Evolutionary conservation across 2,888 invertebrate genomes (phyloP), one percentile per base, ranked within the genome.

Genomic region (Rapana venosa): DNA sequence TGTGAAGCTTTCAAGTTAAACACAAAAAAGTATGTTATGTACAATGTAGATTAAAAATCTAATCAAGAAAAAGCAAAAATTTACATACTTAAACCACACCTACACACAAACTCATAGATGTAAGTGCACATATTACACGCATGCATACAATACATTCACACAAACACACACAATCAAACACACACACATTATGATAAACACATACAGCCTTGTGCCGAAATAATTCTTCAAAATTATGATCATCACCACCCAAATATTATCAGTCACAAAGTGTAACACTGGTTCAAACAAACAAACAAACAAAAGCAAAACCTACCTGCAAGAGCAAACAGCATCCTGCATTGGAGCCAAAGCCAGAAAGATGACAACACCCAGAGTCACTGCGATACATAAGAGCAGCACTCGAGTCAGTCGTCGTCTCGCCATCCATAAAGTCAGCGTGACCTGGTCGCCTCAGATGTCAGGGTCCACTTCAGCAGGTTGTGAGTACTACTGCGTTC

Each of bases 361-460:
- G 74, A 90, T n/a, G n/a, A 74, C 74, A 35, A 74, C 61, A 30
- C 83, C 81, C 58, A 91, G n/a, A 4, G 90, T 89, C n/a, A 90
- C 77, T 58, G 84, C 70, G 35, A 91, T 88, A 66, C 88, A 90
- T 30, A 91, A 20, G 66, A 90, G 77, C 35, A 91, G 87, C 32
- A 88, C 61, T 58, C 85, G 84, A 20, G 81, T 83, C 81, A 88
- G 32, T 13, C 32, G 26, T 61, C 88, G 35, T 84, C 86, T 91
- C 88, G 90, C 91, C 91, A 90, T 91, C 89, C 91, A 91, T 90
- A 79, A 83, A 91, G 77, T 77, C 58, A 85, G 26, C 86, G 26
- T 30, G 86, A 86, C 56, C 86, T 35, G 47, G 17, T 13, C 8
- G 5, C 47, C 8, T 47, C 36, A 81, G 36, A 81, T 5, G 26